A percentile compares a stretch with the other conserved stretches of the same genome.
These are phyloP conservation scores for Beaufortia kweichowensis DNA, from an alignment of 2,113 vertebrate genomes.

Conservation along the genomic window DNA sequence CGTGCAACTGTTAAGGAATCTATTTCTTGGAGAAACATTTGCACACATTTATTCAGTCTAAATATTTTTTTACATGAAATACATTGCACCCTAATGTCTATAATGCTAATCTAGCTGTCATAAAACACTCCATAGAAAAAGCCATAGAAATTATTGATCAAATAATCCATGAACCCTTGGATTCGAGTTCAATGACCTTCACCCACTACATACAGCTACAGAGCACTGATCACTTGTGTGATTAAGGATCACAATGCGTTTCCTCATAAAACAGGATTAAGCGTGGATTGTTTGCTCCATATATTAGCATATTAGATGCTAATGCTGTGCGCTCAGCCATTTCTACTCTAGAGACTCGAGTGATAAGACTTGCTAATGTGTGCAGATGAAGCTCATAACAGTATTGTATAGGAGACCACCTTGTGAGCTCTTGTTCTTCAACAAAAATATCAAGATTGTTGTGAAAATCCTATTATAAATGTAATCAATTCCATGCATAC, in stretches of 20 bases:
- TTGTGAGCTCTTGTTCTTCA: conserved; percentile 64
- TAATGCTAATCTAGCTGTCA: too few relatives aligned
- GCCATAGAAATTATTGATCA: too few relatives aligned
- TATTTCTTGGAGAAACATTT: too few relatives aligned
- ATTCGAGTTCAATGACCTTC: too few relatives aligned
- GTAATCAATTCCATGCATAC: conserved; percentile 70
- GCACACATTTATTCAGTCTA: too few relatives aligned
- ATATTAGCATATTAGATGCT: conserved; percentile 50
- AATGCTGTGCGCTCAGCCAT: conserved; percentile 37
- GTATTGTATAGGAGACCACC: conserved; percentile 64
- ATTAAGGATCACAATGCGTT: neutral
- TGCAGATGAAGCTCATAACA: conserved; percentile 64
- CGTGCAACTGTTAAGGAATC: too few relatives aligned
- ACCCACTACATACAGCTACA: neutral
- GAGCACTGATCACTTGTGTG: conserved; percentile 10
- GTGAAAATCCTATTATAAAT: conserved; percentile 74
- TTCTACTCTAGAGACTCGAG: conserved; percentile 44
- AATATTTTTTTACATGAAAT: too few relatives aligned
- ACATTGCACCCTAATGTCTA: too few relatives aligned
- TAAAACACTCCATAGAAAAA: too few relatives aligned
- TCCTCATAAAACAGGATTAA: conserved; percentile 46
- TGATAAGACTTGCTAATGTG: conserved; percentile 55
- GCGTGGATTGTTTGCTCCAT: conserved; percentile 61
- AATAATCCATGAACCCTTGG: too few relatives aligned
- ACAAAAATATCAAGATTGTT: conserved; percentile 73